phyloP scores from a whole-genome alignment of 2,113 vertebrate genomes.

The Sphyrna mokarran region DNA sequence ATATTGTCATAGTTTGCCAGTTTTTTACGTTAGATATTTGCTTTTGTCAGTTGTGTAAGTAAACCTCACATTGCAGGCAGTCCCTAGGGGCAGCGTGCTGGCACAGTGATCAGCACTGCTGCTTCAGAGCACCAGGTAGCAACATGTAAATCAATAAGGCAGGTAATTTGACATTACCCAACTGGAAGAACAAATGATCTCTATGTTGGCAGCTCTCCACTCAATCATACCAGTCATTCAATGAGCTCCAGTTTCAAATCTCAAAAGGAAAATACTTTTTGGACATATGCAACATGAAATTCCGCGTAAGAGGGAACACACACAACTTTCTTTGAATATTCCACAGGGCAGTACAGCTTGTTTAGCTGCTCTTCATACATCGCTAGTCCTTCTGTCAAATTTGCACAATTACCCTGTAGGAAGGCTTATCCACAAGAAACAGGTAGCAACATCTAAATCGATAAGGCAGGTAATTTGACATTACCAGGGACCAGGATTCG shows the following conservation, averaged over 20 bases:
- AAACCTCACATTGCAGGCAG: not conserved
- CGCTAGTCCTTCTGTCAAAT: constrained; percentile 80
- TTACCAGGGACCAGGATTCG: not conserved
- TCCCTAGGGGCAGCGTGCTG: not conserved
- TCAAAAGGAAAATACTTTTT: no score
- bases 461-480: not conserved
- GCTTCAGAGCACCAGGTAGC: no score
- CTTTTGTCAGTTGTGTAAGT: not conserved
- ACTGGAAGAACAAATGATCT: no score
- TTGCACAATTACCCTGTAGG: constrained; percentile 78
- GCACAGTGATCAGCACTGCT: no score
- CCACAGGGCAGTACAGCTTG: constrained; percentile 85
- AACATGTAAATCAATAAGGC: no score
- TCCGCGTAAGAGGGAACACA: constrained; percentile 97
- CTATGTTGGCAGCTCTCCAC: no score
- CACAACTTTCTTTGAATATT: constrained; percentile 88
- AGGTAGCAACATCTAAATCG: not conserved
- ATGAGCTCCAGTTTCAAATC: no score
- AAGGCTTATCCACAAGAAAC: not conserved
- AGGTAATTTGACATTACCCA: no score
- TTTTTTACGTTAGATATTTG: not conserved
- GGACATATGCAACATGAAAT: no score
- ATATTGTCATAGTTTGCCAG: not conserved
- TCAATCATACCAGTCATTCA: no score
- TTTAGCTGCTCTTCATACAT: constrained; percentile 89